These are phyloP conservation scores for Brachyistius frenatus DNA, from an alignment of 2,113 vertebrate genomes.

Conservation along the genomic window DNA sequence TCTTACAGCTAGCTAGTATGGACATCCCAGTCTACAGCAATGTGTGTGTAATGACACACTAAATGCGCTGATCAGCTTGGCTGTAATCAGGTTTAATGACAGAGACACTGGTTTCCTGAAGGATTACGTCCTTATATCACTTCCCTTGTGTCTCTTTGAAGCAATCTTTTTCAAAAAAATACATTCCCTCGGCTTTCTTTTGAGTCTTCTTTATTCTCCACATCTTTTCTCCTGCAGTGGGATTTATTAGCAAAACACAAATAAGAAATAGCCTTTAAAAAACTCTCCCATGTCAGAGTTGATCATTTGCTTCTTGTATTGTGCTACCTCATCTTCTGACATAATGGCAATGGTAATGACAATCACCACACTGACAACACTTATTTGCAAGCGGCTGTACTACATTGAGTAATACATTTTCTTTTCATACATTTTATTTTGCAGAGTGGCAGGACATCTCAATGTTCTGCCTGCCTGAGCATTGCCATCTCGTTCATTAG, in stretches of 20 bases:
- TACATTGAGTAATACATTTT: slow-evolving; percentile 31
- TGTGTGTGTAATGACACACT: slow-evolving; percentile 46
- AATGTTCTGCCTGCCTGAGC: slow-evolving; percentile 51
- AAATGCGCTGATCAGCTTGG: slow-evolving; percentile 61
- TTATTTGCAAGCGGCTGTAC: slow-evolving; percentile 34
- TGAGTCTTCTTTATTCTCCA: not conserved
- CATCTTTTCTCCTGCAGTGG: not conserved
- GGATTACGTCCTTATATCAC: slow-evolving; percentile 45
- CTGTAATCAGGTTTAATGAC: slow-evolving; percentile 62
- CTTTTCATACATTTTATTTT: slow-evolving; percentile 46
- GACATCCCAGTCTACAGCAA: slow-evolving; percentile 9
- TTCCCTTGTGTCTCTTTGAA: slow-evolving; percentile 23
- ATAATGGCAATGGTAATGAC: slow-evolving; percentile 32
- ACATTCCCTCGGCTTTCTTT: not conserved
- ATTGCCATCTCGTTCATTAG: slow-evolving; percentile 67
- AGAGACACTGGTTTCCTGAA: slow-evolving; percentile 51
- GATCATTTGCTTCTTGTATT: slow-evolving; percentile 17
- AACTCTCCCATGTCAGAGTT: slow-evolving; percentile 1
- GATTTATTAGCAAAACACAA: slow-evolving; percentile 26
- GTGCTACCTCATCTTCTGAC: slow-evolving; percentile 33
- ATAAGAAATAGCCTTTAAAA: slow-evolving; percentile 9
- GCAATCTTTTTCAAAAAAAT: not conserved
- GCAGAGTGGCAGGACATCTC: slow-evolving; percentile 36
- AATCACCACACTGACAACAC: slow-evolving; percentile 29
- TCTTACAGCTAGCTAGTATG: slow-evolving; percentile 12